These are phyloP conservation scores for Rhadinocentrus ornatus DNA, from an alignment of 2,797 vertebrate species.

Conservation along the genomic window DNA sequence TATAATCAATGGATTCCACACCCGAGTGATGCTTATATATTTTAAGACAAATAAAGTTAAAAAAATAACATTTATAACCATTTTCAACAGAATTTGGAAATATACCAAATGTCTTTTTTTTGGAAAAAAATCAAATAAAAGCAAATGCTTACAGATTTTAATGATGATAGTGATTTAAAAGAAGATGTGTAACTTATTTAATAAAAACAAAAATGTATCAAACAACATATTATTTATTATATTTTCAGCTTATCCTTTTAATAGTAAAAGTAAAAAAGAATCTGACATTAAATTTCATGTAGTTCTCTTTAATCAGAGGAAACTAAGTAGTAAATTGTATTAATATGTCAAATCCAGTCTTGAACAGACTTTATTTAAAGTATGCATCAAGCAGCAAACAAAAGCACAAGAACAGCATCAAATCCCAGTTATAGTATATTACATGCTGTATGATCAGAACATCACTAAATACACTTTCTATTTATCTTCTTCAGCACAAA, in stretches of 20 bases:
- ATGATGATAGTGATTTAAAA: no score
- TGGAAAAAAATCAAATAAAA: not conserved
- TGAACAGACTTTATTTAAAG: not conserved
- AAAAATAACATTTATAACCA: no score
- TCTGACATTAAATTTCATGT: not conserved
- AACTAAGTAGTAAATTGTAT: not conserved
- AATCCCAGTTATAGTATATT: not conserved
- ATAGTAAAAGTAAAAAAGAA: not conserved
- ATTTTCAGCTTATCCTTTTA: not conserved
- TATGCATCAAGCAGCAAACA: not conserved
- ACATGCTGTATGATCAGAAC: not conserved
- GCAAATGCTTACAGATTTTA: no score
- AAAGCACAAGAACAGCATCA: not conserved
- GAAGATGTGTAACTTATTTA: not conserved
- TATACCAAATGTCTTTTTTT: no score
- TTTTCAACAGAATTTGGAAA: no score
- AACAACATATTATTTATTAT: not conserved
- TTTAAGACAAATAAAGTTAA: not conserved
- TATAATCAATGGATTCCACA: not conserved
- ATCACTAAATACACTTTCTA: not conserved
- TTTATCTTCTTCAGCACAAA: conserved; percentile 3
- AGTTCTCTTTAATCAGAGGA: not conserved
- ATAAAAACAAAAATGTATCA: not conserved
- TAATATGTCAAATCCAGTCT: not conserved
- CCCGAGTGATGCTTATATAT: not conserved